phyloP scores from a whole-genome alignment of 2,797 vertebrate species.

The Melanotaenia parkinsoni region DNA sequence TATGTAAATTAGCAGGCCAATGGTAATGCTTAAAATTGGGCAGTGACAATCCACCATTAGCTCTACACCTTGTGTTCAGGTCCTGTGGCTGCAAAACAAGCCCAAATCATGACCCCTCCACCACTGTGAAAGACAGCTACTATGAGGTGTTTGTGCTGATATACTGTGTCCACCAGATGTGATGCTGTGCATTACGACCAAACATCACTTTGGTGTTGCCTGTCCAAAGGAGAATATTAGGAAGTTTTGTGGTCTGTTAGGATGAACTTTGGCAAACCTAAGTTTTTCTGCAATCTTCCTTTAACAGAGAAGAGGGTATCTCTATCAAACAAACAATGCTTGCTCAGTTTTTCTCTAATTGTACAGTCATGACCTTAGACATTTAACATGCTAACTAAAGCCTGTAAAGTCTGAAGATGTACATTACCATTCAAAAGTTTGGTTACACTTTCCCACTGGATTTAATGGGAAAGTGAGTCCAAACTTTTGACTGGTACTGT shows the following conservation, averaged over 20 bases:
- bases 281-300: not conserved
- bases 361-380: not conserved
- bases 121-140: too few species aligned
- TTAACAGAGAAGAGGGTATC: not conserved
- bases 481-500: too few species aligned
- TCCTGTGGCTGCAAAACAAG: not conserved
- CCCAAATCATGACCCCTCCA: not conserved
- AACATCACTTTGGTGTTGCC: not conserved
- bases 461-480: too few species aligned
- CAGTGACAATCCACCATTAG: not conserved
- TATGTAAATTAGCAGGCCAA: not conserved
- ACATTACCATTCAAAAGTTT: too few species aligned
- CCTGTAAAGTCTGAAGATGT: not conserved
- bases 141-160: not conserved
- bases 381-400: not conserved
- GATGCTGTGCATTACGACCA: not conserved
- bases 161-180: not conserved
- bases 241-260: not conserved
- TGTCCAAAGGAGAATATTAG: not conserved
- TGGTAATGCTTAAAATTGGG: not conserved
- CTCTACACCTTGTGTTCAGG: not conserved
- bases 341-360: not conserved
- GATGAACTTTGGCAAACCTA: not conserved
- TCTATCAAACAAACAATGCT: not conserved
- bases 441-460: too few species aligned